These are phyloP conservation scores for Pseudomyrmex flavicornis DNA, from an alignment of 1,140 invertebrate genomes.

Conservation along the genomic window DNA sequence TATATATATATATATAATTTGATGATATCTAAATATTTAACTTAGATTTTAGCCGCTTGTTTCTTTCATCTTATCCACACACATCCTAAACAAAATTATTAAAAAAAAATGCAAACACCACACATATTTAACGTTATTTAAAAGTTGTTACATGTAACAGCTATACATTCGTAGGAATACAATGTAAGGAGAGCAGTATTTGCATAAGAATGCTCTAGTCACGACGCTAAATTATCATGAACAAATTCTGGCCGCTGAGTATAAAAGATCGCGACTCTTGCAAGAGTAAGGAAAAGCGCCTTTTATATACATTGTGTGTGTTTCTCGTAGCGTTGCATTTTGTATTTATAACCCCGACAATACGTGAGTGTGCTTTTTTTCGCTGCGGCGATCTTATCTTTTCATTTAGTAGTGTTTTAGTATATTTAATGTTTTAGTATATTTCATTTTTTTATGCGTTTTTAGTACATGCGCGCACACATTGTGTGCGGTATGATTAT, in stretches of 20 bases:
- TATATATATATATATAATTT: not conserved
- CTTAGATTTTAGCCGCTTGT: not conserved
- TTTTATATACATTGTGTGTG: not conserved
- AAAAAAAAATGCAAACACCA: not conserved
- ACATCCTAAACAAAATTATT: not conserved
- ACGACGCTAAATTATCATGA: constrained; percentile 1
- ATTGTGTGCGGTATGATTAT: not conserved
- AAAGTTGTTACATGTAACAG: not conserved
- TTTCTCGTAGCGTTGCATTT: constrained; percentile 14
- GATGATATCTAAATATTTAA: not conserved
- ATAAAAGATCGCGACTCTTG: not conserved
- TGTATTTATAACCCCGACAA: not conserved
- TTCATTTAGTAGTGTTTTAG: constrained; percentile 36
- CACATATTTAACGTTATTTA: not conserved
- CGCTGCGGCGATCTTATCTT: constrained; percentile 3
- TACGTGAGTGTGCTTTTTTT: constrained; percentile 5
- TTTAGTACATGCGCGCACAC: not conserved
- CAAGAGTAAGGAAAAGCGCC: not conserved
- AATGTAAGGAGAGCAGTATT: not conserved
- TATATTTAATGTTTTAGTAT: too few relatives aligned
- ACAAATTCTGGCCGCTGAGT: not conserved
- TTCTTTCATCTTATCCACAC: not conserved
- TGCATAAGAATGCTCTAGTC: not conserved
- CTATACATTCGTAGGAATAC: not conserved
- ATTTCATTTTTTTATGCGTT: too few relatives aligned